These are phyloP conservation scores for Phortica okadai DNA, from an alignment of 2,888 invertebrate genomes.

Conservation along the genomic window DNA sequence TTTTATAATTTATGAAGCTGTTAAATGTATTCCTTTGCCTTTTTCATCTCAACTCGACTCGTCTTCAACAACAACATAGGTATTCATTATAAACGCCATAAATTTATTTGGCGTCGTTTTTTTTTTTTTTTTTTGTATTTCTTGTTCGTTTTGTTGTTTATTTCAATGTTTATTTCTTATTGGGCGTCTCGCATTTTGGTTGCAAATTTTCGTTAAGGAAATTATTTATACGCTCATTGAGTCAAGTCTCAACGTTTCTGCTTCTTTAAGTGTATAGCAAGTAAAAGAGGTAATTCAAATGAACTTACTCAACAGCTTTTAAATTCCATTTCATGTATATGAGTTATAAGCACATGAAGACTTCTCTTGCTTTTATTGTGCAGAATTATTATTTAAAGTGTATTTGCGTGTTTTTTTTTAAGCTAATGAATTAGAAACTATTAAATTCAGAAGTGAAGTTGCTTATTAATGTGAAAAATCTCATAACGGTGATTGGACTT, in stretches of 20 bases:
- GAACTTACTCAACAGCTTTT: too few relatives aligned
- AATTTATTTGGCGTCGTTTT: conserved; percentile 50
- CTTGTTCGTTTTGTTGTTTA: neutral
- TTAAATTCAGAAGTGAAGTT: too few relatives aligned
- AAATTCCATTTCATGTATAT: too few relatives aligned
- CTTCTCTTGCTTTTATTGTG: too few relatives aligned
- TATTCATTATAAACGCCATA: conserved; percentile 71
- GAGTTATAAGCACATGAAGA: too few relatives aligned
- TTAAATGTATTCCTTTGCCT: conserved; percentile 53
- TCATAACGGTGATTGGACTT: too few relatives aligned
- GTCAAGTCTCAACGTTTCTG: neutral
- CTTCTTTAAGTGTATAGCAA: neutral
- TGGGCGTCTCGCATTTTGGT: neutral
- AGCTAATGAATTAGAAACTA: too few relatives aligned
- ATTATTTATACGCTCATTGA: neutral
- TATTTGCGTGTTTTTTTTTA: too few relatives aligned
- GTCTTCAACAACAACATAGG: conserved; percentile 48
- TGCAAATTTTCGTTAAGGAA: neutral
- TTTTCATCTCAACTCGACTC: conserved; percentile 11
- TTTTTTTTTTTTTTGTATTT: neutral
- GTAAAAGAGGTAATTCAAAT: neutral
- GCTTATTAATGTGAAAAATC: too few relatives aligned
- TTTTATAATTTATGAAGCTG: conserved; percentile 72
- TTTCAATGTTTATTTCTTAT: neutral
- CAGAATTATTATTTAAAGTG: too few relatives aligned